phyloP scores from a whole-genome alignment of 2,888 invertebrate species.

The Caenorhabditis angaria region DNA sequence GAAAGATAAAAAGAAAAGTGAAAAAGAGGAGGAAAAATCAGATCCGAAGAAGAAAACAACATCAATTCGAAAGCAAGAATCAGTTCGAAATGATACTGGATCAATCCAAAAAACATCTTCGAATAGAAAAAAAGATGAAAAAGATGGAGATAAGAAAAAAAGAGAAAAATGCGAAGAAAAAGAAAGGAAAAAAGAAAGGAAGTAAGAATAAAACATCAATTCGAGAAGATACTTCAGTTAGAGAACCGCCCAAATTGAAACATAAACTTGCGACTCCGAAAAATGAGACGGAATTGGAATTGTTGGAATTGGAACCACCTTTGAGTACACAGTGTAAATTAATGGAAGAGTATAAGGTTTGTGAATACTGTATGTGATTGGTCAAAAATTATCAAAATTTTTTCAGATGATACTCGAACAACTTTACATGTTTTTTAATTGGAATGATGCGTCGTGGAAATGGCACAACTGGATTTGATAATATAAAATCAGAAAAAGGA shows the following conservation, averaged over 20 bases:
- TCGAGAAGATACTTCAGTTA: background rate
- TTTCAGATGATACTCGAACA: background rate
- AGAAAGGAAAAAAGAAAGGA: background rate
- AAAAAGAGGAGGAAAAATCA: constrained; percentile 10
- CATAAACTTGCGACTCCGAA: constrained; percentile 1
- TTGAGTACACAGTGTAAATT: background rate
- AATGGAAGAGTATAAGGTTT: constrained; percentile 9
- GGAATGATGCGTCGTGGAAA: constrained; percentile 37
- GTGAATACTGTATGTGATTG: no score
- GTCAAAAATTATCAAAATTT: no score
- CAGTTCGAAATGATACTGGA: background rate
- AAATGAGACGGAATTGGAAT: background rate
- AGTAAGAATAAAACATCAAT: background rate
- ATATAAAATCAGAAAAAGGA: constrained; percentile 20
- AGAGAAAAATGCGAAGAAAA: background rate
- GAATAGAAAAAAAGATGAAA: constrained; percentile 7
- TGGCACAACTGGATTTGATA: constrained; percentile 11
- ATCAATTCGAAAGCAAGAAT: constrained; percentile 5
- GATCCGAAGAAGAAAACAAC: constrained; percentile 7
- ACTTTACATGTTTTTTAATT: no score
- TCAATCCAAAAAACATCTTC: background rate
- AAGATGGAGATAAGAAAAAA: background rate
- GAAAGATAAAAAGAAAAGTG: constrained; percentile 6
- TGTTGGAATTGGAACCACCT: background rate
- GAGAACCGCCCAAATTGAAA: background rate